Conservation (phyloP, 2,797 vertebrate genomes). For the Hydrolagus colliei region DNA sequence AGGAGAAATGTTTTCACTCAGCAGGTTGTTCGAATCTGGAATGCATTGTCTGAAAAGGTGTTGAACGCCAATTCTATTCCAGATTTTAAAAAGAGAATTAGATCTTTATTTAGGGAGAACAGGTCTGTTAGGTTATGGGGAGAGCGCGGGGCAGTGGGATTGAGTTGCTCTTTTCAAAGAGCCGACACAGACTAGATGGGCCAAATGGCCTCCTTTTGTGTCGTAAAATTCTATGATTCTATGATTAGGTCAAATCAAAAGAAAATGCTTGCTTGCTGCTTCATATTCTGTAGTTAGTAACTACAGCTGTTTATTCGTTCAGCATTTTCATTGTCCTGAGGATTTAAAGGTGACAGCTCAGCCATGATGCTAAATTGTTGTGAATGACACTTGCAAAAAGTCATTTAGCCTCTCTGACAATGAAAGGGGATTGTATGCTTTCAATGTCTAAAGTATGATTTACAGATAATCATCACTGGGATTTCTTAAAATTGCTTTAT, state of each 20-base stretch:
- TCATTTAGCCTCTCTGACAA: background rate
- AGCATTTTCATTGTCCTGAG: background rate
- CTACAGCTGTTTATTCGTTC: background rate
- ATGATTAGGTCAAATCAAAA: background rate
- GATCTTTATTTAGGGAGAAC: too few species aligned
- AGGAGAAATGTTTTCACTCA: too few species aligned
- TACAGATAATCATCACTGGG: background rate
- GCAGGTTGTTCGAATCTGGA: background rate
- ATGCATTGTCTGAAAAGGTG: background rate
- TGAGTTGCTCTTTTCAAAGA: too few species aligned
- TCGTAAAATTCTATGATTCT: background rate
- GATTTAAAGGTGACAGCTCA: background rate
- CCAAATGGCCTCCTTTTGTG: too few species aligned
- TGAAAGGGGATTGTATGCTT: background rate
- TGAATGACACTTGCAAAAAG: background rate
- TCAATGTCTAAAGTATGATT: background rate
- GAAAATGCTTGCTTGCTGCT: background rate
- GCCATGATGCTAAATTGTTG: background rate
- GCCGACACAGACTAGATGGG: too few species aligned
- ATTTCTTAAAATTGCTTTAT: constrained; percentile 5
- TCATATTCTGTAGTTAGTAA: background rate
- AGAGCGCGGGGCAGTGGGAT: too few species aligned
- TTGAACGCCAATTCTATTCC: background rate
- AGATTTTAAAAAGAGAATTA: too few species aligned
- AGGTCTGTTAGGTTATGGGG: too few species aligned